Evolutionary conservation across 2,888 invertebrate species (phyloP).

Genomic region (Dolichomitus sp.): DNA sequence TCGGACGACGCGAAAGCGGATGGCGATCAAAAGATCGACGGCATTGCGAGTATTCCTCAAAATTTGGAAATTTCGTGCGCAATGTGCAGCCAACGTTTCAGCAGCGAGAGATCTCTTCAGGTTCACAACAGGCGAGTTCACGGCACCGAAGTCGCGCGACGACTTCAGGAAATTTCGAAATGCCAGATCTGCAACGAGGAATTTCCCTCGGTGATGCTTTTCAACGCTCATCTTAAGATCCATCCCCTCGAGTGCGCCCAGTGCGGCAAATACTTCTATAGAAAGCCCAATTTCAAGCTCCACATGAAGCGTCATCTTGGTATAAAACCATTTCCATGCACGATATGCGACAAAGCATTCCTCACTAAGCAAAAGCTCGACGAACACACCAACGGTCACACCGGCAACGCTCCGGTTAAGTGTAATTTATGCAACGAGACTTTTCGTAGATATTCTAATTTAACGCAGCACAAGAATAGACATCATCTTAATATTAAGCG

Average conservation of each 20-base stretch:
- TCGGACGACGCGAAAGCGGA: slow-evolving; percentile 78
- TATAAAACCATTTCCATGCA: slow-evolving; percentile 92
- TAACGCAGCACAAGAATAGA: slow-evolving; percentile 94
- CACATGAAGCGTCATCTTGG: slow-evolving; percentile 94
- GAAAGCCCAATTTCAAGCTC: slow-evolving; percentile 91
- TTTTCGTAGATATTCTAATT: slow-evolving; percentile 94
- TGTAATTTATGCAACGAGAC: slow-evolving; percentile 93
- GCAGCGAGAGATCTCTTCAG: slow-evolving; percentile 81
- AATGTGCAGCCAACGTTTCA: slow-evolving; percentile 82
- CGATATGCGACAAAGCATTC: slow-evolving; percentile 93
- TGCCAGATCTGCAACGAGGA: slow-evolving; percentile 90
- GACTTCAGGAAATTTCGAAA: slow-evolving; percentile 84
- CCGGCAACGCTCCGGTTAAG: slow-evolving; percentile 93
- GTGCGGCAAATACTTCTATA: slow-evolving; percentile 93
- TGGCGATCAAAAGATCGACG: slow-evolving; percentile 77
- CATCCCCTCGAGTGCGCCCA: slow-evolving; percentile 94
- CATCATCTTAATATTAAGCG: slow-evolving; percentile 92
- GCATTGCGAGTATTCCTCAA: slow-evolving; percentile 74
- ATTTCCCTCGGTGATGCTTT: slow-evolving; percentile 90
- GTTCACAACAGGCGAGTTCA: slow-evolving; percentile 83
- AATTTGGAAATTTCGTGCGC: slow-evolving; percentile 80
- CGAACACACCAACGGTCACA: slow-evolving; percentile 94
- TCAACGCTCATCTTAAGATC: slow-evolving; percentile 91
- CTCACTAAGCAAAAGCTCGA: slow-evolving; percentile 93
- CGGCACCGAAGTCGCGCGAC: slow-evolving; percentile 79